Conservation (phyloP, 2,888 invertebrate species). For the Volucella zonaria region DNA sequence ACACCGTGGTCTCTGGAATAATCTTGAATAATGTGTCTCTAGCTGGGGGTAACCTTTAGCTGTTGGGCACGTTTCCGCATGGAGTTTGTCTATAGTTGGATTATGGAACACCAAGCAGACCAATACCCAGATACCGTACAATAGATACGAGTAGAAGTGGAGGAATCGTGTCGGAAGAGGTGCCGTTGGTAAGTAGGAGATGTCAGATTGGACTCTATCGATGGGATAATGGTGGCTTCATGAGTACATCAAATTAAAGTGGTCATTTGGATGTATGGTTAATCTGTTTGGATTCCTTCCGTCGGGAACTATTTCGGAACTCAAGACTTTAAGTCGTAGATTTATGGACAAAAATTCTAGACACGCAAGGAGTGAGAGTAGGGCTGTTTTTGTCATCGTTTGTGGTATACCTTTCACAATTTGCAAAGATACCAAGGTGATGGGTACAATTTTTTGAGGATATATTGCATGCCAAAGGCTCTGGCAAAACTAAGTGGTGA, state of each 20-base stretch:
- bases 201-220: slow-evolving; percentile 68
- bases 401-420: no score
- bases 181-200: slow-evolving; percentile 68
- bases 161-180: slow-evolving; percentile 64
- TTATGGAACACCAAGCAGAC: slow-evolving; percentile 1
- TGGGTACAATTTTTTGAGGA: no score
- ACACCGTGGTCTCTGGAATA: slow-evolving; percentile 24
- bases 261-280: slow-evolving; percentile 46
- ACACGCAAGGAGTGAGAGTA: no score
- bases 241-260: slow-evolving; percentile 69
- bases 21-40: slow-evolving; percentile 71
- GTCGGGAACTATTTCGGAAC: slow-evolving; percentile 2
- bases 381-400: no score
- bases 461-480: no score
- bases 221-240: slow-evolving; percentile 66
- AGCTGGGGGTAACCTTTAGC: slow-evolving; percentile 70
- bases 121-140: slow-evolving; percentile 35
- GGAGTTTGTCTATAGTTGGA: slow-evolving; percentile 46
- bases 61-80: slow-evolving; percentile 64
- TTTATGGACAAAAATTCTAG: no score
- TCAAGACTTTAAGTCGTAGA: not conserved
- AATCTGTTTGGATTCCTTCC: slow-evolving; percentile 30
- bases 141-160: slow-evolving; percentile 29
- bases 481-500: no score
- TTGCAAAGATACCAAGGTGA: no score